Evolutionary conservation across 2,113 vertebrate genomes (phyloP), one percentile per base, ranked within the genome.

Genomic region (Epinephelus cyanopodus): DNA sequence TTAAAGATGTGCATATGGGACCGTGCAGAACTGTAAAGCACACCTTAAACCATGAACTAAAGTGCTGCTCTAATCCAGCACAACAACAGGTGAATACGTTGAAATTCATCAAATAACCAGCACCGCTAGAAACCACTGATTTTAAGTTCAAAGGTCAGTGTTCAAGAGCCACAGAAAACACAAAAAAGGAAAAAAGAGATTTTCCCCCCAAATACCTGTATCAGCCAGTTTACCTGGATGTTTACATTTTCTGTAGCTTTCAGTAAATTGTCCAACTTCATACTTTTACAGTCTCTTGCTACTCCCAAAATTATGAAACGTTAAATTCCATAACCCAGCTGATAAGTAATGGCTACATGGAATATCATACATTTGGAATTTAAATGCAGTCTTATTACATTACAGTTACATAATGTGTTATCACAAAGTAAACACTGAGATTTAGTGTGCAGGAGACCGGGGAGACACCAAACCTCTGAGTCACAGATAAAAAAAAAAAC

Each of bases 401-500:
- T 37, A 56, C 25, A 75, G 74, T 78, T 76, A 74, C 18, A 53
- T 33, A 83, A 78, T 74, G 18, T 68, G 65, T 76, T 76, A 74
- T 85, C 42, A 37, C 6, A 52, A 56, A 39, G 65, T 57, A 85
- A 88, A 68, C 71, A 74, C 63, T 64, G 27, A 47, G 61, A 82
- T 80, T 53, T 81, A 76, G 69, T n/a, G 69, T 39, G 27, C 6
- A 27, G 42, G 29, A 74, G n/a, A 66, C 33, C 23, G 47, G 60
- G 61, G 78, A 83, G 90, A 86, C 73, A 66, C 76, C 63, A 1
- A 47, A 82, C 47, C 67, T 81, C 76, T 79, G 87, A 86, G 57
- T 87, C 84, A 85, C 50, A 65, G 7, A 57, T 1, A 33, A 19
- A 14, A 57, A 18, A 18, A 52, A 50, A 54, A 63, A 60, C 19